phyloP scores from a whole-genome alignment of 2,113 vertebrate genomes.

The Grammomys dolichurus region DNA sequence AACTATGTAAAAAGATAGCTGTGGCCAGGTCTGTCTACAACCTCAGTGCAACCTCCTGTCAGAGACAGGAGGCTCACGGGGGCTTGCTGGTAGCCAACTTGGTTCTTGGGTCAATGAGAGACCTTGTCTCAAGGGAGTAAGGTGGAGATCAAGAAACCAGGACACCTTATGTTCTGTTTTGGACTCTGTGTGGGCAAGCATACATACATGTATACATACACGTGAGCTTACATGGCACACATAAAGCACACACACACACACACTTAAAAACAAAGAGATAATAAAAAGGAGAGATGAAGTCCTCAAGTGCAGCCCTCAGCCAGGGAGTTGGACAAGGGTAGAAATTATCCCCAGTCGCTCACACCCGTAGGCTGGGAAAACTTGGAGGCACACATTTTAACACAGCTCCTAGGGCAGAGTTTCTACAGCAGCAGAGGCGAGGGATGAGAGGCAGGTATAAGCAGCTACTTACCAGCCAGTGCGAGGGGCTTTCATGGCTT shows the following conservation, averaged over 20 bases:
- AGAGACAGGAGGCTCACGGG: background rate
- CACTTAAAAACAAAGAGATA: background rate
- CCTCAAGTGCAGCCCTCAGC: background rate
- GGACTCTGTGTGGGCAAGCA: background rate
- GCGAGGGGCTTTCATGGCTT: background rate
- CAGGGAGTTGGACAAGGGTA: background rate
- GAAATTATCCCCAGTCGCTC: fast-evolving
- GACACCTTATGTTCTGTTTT: background rate
- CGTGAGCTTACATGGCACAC: background rate
- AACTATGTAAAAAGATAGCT: background rate
- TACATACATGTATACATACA: background rate
- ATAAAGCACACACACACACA: background rate
- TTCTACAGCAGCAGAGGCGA: background rate
- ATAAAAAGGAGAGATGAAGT: background rate
- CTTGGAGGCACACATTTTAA: background rate
- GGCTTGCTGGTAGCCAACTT: background rate
- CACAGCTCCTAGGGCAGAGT: background rate
- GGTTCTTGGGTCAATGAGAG: background rate
- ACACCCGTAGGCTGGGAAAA: background rate
- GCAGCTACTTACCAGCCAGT: background rate
- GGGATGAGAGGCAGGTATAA: background rate
- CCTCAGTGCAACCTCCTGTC: background rate
- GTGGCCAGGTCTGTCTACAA: background rate
- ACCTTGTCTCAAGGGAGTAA: background rate
- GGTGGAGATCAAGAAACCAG: background rate